Percentiles rank a stretch among this genome's conserved stretches.
phyloP scores from a whole-genome alignment of 1,140 invertebrate genomes.

The Plectrocnemia conspersa region DNA sequence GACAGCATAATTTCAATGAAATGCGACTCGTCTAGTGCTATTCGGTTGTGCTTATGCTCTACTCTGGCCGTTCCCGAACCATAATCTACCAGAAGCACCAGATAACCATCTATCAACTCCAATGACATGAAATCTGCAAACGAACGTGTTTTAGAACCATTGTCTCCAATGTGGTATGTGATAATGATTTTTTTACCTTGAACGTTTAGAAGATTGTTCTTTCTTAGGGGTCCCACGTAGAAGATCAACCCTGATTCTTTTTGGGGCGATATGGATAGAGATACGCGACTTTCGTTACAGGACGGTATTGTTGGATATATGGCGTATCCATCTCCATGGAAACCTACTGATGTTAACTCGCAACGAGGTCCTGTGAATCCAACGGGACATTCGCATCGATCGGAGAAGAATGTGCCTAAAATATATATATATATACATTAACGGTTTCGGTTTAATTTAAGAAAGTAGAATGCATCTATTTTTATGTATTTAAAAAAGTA shows the following conservation, averaged over 20 bases:
- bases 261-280: slow-evolving; percentile 72
- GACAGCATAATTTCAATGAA: slow-evolving; percentile 75
- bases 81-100: slow-evolving; percentile 82
- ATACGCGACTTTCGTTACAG: slow-evolving; percentile 72
- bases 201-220: slow-evolving; percentile 56
- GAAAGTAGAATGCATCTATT: no score
- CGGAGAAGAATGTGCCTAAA: slow-evolving; percentile 54
- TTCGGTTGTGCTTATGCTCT: slow-evolving; percentile 66
- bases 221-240: slow-evolving; percentile 81
- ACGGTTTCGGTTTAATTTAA: no score
- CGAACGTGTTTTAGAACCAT: slow-evolving; percentile 31
- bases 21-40: slow-evolving; percentile 76
- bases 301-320: slow-evolving; percentile 78
- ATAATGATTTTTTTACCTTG: slow-evolving; percentile 49
- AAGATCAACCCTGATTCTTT: slow-evolving; percentile 77
- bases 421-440: no score
- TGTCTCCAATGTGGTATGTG: slow-evolving; percentile 3
- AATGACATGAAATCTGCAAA: slow-evolving; percentile 83
- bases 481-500: no score
- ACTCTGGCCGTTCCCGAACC: slow-evolving; percentile 75
- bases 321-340: slow-evolving; percentile 81
- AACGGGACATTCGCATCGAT: slow-evolving; percentile 61
- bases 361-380: slow-evolving; percentile 84
- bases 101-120: slow-evolving; percentile 80
- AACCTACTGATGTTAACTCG: slow-evolving; percentile 81